These are phyloP conservation scores for Lasioglossum figueresi DNA, from an alignment of 2,888 invertebrate species.

Conservation along the genomic window DNA sequence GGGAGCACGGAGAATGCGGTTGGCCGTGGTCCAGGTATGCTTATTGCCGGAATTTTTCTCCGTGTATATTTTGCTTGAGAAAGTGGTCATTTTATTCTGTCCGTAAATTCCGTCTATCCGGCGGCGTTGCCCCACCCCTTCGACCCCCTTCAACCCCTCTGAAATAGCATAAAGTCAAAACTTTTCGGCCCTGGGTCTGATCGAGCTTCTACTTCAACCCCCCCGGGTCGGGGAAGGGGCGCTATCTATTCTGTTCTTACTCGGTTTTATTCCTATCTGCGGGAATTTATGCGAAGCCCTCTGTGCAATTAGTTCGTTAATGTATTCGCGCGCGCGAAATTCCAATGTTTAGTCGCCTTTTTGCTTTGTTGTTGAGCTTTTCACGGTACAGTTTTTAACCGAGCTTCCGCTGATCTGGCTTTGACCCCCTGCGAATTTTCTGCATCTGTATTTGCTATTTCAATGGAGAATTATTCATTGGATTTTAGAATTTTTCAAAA, in stretches of 20 bases:
- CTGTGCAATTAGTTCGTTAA: neutral
- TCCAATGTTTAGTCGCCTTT: neutral
- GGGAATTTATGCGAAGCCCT: neutral
- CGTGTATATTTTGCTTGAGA: constrained; percentile 63
- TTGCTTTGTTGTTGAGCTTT: neutral
- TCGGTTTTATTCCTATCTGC: neutral
- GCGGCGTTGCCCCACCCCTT: constrained; percentile 15
- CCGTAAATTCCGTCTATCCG: constrained; percentile 66
- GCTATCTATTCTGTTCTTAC: constrained; percentile 7
- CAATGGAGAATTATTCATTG: neutral
- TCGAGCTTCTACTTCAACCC: constrained; percentile 4
- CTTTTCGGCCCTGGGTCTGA: constrained; percentile 40
- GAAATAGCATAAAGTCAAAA: constrained; percentile 32
- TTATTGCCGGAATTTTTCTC: constrained; percentile 71
- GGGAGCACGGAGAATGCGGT: constrained; percentile 57
- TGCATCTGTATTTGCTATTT: neutral
- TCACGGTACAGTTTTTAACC: neutral
- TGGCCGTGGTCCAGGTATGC: constrained; percentile 68
- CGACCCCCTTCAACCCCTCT: neutral
- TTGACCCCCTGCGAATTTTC: neutral
- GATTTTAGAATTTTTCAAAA: neutral
- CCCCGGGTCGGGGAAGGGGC: too few relatives aligned
- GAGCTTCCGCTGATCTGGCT: neutral
- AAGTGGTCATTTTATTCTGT: constrained; percentile 68
- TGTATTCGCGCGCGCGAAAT: neutral